Conservation (phyloP, 2,113 vertebrate genomes). For the Todiramphus chloris region DNA sequence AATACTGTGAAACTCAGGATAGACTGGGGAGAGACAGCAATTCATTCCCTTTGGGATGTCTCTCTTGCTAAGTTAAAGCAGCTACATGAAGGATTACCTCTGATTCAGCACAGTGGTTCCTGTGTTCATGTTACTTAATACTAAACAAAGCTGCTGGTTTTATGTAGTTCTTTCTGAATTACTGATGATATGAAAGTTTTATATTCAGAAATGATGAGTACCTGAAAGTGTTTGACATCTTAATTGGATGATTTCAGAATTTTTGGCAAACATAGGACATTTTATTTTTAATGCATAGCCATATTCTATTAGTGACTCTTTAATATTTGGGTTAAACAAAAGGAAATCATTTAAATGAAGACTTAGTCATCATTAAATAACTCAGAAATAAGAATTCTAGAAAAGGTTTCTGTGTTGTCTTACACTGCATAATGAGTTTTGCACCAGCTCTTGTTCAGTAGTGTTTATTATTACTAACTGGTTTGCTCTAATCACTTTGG, state of each 20-base stretch:
- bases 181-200: background rate
- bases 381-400: background rate
- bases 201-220: background rate
- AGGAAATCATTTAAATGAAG: background rate
- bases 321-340: background rate
- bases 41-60: background rate
- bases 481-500: background rate
- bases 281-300: background rate
- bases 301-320: background rate
- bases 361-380: constrained; percentile 22
- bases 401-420: background rate
- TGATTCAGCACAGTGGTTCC: background rate
- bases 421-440: background rate
- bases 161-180: background rate
- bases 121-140: background rate
- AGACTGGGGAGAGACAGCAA: background rate
- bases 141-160: background rate
- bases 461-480: background rate
- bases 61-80: background rate
- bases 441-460: background rate
- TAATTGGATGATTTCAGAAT: background rate
- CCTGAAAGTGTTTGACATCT: background rate
- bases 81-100: background rate
- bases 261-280: background rate
- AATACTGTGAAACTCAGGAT: background rate